A percentile compares a stretch with the other conserved stretches of the same genome.
Evolutionary conservation across 2,797 vertebrate species (phyloP).

Genomic region (Bucorvus abyssinicus): DNA sequence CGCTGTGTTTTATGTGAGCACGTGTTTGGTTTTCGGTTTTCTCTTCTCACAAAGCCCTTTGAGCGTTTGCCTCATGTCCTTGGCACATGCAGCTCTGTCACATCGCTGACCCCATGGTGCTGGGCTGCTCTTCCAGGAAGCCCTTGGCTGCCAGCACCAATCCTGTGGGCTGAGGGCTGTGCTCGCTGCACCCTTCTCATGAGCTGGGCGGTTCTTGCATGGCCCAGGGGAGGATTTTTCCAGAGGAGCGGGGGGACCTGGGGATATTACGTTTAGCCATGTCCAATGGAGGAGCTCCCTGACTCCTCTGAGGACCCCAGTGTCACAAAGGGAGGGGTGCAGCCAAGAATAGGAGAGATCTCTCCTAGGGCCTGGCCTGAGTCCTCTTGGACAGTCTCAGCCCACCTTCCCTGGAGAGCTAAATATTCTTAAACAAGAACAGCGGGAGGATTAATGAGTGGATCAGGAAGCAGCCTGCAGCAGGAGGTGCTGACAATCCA

Average conservation of each 20-base stretch:
- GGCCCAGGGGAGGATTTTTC: neutral
- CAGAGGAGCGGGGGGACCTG: neutral
- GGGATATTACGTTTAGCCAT: neutral
- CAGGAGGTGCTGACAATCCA: neutral
- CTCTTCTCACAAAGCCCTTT: neutral
- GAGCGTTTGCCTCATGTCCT: neutral
- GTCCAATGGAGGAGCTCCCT: neutral
- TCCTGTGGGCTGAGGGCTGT: neutral
- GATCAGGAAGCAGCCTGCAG: neutral
- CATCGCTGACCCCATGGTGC: neutral
- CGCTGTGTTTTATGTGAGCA: slow-evolving; percentile 8
- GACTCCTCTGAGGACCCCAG: neutral
- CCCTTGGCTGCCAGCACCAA: neutral
- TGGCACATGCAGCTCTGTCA: neutral
- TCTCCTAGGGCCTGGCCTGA: neutral
- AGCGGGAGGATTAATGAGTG: neutral
- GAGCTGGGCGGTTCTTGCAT: neutral
- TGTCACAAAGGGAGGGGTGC: neutral
- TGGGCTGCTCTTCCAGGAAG: neutral
- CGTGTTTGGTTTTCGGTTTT: neutral
- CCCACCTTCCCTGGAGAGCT: neutral
- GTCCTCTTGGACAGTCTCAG: neutral
- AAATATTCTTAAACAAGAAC: neutral
- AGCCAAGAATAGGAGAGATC: neutral
- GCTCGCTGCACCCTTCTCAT: neutral